Base-by-base conservation (phyloP, 2,797 vertebrate species). In the Neopelma chrysocephalum region DNA sequence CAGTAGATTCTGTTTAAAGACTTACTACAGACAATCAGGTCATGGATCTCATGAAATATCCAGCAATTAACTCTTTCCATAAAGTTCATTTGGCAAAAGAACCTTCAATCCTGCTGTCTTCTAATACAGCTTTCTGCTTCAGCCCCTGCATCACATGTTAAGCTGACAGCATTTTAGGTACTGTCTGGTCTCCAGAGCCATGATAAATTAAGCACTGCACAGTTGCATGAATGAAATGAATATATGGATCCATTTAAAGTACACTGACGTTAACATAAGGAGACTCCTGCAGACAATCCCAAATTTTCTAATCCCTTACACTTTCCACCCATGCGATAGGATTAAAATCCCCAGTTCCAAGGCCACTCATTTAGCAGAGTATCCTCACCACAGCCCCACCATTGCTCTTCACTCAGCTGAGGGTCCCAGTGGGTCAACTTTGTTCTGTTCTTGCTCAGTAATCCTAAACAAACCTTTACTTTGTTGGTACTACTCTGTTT, bases 61-160 rank as follows among this genome's bases (percentile, higher is more conserved):
- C 90, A 75, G 68, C 57, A 85, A 92, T 58, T 87, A 92, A 87
- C 43, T 93, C 88, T 87, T 94, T 31, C 50, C 56, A 47, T 29
- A n/a, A 90, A 65, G 77, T 80, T 84, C 12, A 89, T 80, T 38
- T 87, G 75, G n/a, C 61, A 85, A 40, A 77, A 42, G 31, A 80
- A 53, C 17, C 65, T 53, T 45, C 86, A 89, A 45, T 84, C 73
- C 56, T 40, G 7, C 57, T 72, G 70, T 77, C 43, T 79, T 40
- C 64, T 60, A 82, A 73, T 42, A 56, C 45, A 89, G 70, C 80
- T 76, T 94, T 71, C 80, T 76, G 58, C 40, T 43, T 51, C 85
- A 90, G 54, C 58, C 77, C 73, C 58, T 4, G 0, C 70, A 79
- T 65, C 75, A 77, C 38, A 80, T 43, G 64, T 47, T 66, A 68